phyloP scores from a whole-genome alignment of 2,888 invertebrate genomes.

The Ormyrus thymus region DNA sequence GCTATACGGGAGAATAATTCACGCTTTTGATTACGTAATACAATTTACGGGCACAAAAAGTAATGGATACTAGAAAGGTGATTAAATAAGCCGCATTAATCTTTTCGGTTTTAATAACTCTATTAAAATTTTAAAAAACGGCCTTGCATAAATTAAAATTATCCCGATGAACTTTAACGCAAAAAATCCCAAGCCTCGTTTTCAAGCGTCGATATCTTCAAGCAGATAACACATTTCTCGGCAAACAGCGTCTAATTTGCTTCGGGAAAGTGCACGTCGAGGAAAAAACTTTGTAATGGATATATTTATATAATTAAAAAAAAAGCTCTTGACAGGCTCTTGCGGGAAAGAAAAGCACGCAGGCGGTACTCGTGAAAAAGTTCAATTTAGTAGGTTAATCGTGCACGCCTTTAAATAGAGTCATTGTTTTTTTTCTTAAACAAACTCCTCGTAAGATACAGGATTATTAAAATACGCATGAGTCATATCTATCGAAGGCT shows the following conservation, averaged over 20 bases:
- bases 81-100: neutral
- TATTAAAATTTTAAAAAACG: too few species aligned
- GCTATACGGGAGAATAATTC: neutral
- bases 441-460: constrained; percentile 7
- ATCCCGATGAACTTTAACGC: too few species aligned
- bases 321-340: too few species aligned
- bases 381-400: constrained; percentile 34
- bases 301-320: too few species aligned
- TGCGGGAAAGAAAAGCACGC: too few species aligned
- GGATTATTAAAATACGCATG: constrained; percentile 44
- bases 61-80: constrained; percentile 5
- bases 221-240: too few species aligned
- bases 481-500: constrained; percentile 28
- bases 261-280: too few species aligned
- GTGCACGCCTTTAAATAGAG: constrained; percentile 24
- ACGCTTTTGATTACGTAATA: neutral
- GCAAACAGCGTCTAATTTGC: too few species aligned
- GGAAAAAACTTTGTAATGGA: too few species aligned
- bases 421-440: constrained; percentile 38
- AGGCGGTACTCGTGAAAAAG: constrained; percentile 6
- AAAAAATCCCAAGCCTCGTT: too few species aligned
- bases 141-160: too few species aligned
- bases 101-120: neutral
- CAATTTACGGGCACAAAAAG: constrained; percentile 1
- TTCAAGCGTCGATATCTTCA: too few species aligned